Evolutionary conservation across 2,888 invertebrate species (phyloP).

Genomic region (Rotaria sp.): DNA sequence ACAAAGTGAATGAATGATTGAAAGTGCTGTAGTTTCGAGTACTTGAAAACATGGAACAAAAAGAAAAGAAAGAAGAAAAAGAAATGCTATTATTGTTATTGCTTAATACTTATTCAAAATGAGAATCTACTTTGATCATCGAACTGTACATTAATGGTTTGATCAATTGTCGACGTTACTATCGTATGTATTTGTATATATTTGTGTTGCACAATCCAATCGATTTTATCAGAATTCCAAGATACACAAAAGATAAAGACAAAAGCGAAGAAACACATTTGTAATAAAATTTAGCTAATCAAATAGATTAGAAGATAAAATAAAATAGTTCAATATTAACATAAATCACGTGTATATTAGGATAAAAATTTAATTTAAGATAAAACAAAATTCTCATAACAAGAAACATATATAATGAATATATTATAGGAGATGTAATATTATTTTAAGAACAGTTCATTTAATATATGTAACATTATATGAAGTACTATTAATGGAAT

Average conservation of each 20-base stretch:
- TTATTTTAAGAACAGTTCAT: not conserved
- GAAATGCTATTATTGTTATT: not conserved
- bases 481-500: not conserved
- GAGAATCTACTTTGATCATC: slow-evolving; percentile 2
- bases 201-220: not conserved
- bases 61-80: not conserved
- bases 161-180: not conserved
- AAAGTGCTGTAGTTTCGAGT: not conserved
- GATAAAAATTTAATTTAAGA: not conserved
- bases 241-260: too few species aligned
- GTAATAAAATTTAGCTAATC: not conserved
- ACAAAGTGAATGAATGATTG: not conserved
- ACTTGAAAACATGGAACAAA: not conserved
- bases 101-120: not conserved
- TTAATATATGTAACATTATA: not conserved
- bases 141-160: slow-evolving; percentile 14
- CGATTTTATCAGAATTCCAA: too few species aligned
- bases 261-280: not conserved
- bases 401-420: not conserved
- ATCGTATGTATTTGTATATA: not conserved
- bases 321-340: not conserved
- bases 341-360: not conserved
- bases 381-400: not conserved
- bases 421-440: not conserved
- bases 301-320: not conserved